Percentiles rank a stretch among this genome's conserved stretches.
Evolutionary conservation across 1,140 invertebrate genomes (phyloP).

Genomic region (Trichonephila inaurata): DNA sequence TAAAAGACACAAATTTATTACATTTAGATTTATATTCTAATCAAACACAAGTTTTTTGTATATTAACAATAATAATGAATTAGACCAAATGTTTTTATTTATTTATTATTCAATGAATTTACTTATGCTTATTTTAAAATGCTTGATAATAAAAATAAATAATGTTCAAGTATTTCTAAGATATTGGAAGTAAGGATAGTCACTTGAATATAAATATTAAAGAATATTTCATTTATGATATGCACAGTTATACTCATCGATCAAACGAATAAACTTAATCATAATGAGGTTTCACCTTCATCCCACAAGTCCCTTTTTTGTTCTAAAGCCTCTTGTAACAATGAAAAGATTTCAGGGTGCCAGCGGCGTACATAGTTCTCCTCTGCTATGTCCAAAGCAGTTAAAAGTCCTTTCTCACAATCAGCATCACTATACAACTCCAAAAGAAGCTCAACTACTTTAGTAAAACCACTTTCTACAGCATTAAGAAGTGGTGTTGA

Average conservation of each 20-base stretch:
- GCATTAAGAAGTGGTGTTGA: slow-evolving; percentile 78
- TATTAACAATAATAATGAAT: too few species aligned
- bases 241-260: background rate
- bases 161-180: too few species aligned
- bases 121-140: too few species aligned
- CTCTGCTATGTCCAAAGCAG: slow-evolving; percentile 61
- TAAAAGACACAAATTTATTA: too few species aligned
- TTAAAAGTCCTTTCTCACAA: slow-evolving; percentile 46
- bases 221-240: too few species aligned
- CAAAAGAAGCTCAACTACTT: slow-evolving; percentile 78
- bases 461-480: slow-evolving; percentile 77
- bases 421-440: slow-evolving; percentile 56
- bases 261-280: background rate
- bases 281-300: slow-evolving; percentile 71
- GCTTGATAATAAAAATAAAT: too few species aligned
- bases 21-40: too few species aligned
- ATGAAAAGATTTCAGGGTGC: slow-evolving; percentile 66
- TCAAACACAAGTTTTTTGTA: too few species aligned
- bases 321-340: slow-evolving; percentile 66
- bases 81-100: too few species aligned
- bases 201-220: too few species aligned
- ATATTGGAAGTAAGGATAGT: too few species aligned
- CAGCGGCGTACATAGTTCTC: slow-evolving; percentile 47
- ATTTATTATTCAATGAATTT: too few species aligned
- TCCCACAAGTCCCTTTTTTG: slow-evolving; percentile 72